Conservation (phyloP, 64 coral and sea anemone species). For the Montipora sp. region DNA sequence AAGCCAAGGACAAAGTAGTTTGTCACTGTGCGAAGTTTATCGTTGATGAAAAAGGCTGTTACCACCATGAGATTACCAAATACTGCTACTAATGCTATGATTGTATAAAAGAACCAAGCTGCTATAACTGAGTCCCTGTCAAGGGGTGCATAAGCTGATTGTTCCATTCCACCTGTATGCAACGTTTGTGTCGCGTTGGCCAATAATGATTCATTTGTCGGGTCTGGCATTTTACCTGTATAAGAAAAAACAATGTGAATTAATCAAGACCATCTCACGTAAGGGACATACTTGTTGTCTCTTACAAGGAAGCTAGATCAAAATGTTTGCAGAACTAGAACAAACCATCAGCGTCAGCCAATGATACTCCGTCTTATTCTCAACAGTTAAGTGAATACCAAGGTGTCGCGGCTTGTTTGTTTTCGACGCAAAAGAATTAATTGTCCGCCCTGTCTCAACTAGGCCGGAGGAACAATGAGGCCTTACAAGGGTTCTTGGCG, state of each 20-base stretch:
- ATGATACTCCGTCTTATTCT: too few species aligned
- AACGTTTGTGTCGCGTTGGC: background rate
- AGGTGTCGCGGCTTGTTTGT: too few species aligned
- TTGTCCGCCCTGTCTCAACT: too few species aligned
- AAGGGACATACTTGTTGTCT: too few species aligned
- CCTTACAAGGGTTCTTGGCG: too few species aligned
- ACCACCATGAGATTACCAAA: constrained; percentile 85
- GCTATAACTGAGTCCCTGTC: constrained; percentile 46
- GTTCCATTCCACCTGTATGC: background rate
- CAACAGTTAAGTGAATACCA: too few species aligned
- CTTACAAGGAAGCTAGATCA: too few species aligned
- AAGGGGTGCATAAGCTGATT: background rate
- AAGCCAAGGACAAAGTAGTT: constrained; percentile 86
- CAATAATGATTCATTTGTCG: background rate
- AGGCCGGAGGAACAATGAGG: too few species aligned
- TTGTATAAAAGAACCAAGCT: constrained; percentile 65
- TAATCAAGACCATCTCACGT: background rate
- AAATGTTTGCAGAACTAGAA: too few species aligned
- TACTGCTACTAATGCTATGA: constrained; percentile 74
- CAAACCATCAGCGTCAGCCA: too few species aligned
- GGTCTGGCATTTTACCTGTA: background rate
- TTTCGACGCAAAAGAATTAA: too few species aligned
- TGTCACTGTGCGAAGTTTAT: constrained; percentile 80
- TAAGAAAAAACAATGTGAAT: background rate
- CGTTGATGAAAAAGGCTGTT: constrained; percentile 82